phyloP scores from a whole-genome alignment of 1,140 invertebrate species.

The Drosophila fuyamai region DNA sequence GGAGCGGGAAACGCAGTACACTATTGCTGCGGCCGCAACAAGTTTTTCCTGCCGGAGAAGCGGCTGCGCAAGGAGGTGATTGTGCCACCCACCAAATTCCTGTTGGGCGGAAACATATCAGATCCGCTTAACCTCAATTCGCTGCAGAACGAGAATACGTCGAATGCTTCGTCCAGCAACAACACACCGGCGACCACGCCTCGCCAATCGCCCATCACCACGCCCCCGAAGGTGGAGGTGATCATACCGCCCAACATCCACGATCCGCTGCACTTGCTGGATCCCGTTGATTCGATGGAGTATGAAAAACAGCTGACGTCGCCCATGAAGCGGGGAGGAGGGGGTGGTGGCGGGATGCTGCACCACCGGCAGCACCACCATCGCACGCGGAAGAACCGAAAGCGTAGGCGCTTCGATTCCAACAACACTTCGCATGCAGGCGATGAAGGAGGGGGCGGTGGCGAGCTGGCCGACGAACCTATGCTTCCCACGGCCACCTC shows the following conservation, averaged over 20 bases:
- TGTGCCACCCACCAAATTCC: constrained; percentile 95
- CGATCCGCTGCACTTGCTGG: constrained; percentile 95
- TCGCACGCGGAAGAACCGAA: constrained; percentile 82
- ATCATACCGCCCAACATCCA: constrained; percentile 96
- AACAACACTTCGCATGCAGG: constrained; percentile 65
- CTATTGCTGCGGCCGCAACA: constrained; percentile 84
- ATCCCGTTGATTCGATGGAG: constrained; percentile 92
- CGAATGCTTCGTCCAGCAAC: constrained; percentile 92
- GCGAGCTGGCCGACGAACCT: constrained; percentile 34
- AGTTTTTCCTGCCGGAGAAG: constrained; percentile 88
- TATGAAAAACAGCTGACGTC: constrained; percentile 90
- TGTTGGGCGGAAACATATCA: constrained; percentile 96
- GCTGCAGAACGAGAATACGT: constrained; percentile 94
- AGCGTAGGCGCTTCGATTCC: constrained; percentile 68
- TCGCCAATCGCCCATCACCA: constrained; percentile 92
- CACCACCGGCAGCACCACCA: constrained; percentile 79
- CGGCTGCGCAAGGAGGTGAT: constrained; percentile 89
- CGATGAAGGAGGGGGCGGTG: constrained; percentile 47
- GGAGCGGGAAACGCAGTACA: constrained; percentile 65
- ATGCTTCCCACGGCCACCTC: constrained; percentile 45
- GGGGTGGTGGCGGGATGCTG: constrained; percentile 45
- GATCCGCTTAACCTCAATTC: constrained; percentile 98
- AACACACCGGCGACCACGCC: constrained; percentile 95
- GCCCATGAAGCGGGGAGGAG: constrained; percentile 62
- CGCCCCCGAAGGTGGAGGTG: constrained; percentile 93